Base-by-base conservation (phyloP, 2,113 vertebrate species). In the Epinephelus moara region DNA sequence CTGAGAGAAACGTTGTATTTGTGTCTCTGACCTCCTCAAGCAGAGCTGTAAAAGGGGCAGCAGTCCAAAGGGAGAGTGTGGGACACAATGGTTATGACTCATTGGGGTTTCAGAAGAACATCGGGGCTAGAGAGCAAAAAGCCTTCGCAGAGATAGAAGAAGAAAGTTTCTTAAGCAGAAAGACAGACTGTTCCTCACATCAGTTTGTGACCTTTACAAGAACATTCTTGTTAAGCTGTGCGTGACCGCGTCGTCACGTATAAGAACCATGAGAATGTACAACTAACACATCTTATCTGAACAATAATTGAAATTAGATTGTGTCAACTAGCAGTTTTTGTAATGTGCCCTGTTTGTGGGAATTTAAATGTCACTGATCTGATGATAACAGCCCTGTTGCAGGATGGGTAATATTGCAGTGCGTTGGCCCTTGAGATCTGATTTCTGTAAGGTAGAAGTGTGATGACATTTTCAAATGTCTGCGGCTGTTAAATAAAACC, bases 171-270 rank as follows among this genome's bases (percentile, higher is more conserved):
- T 61, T 13, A 21, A 37, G 47, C 70, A 40, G 66, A 9, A 23
- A 63, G 45, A 42, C 64, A 62, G 21, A 66, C 19, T 53, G 14
- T 53, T 59, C 52, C 21, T 53, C 47, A 25, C 23, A 3, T 15
- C 5, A n/a, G 53, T 70, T 19, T 40, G 45, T 68, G 78, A 82
- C 80, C 82, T 88, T 83, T 75, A 59, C 33, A 21, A 53, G 42
- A 74, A 11, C 50, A 47, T 53, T 63, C 55, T 52, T 62, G 23
- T 15, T 42, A 30, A 66, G 25, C 42, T n/a, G 59, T 40, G 23
- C 0, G 0, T 18, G 13, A 12, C 8, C 5, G 30, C 68, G 30
- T 47, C 23, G 55, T 37, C 67, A 27, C 14, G 25, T 33, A 33
- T 14, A 23, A 49, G 8, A 45, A 71, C 64, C 25, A n/a, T 23